A percentile compares a stretch with the other conserved stretches of the same genome.
phyloP scores from a whole-genome alignment of 30 jellyfish, hydroid and myxozoan species.

The Cassiopea xamachana region DNA sequence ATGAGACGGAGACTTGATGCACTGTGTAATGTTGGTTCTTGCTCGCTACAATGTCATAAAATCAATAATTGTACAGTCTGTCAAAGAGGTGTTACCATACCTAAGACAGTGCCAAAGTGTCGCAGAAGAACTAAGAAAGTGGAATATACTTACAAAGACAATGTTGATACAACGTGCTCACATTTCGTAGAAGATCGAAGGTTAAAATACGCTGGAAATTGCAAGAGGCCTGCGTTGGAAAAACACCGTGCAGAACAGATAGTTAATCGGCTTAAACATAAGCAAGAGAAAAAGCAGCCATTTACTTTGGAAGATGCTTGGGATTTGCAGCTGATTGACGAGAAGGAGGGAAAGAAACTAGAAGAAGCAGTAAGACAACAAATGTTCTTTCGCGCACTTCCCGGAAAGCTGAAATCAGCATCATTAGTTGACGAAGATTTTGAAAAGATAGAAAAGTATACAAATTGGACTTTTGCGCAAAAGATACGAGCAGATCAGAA shows the following conservation, averaged over 20 bases:
- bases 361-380: constrained; percentile 54
- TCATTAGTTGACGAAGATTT: constrained; percentile 73
- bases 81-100: constrained; percentile 46
- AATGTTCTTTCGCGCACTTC: constrained; percentile 71
- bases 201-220: constrained; percentile 89
- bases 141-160: constrained; percentile 58
- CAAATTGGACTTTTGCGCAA: constrained; percentile 69
- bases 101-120: constrained; percentile 76
- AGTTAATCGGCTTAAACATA: constrained; percentile 58
- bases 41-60: constrained; percentile 68
- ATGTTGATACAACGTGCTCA: constrained; percentile 70
- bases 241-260: constrained; percentile 51
- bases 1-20: constrained; percentile 41
- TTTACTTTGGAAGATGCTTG: constrained; percentile 90
- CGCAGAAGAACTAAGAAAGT: constrained; percentile 47
- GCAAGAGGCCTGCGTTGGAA: constrained; percentile 77
- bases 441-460: constrained; percentile 58
- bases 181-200: constrained; percentile 86
- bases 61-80: constrained; percentile 79
- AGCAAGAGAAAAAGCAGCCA: constrained; percentile 64
- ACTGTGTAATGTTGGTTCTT: constrained; percentile 55
- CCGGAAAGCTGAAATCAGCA: constrained; percentile 62
- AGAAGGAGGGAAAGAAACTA: constrained; percentile 66
- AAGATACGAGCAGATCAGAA: constrained; percentile 65
- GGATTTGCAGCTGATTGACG: constrained; percentile 66